A percentile compares a stretch with the other conserved stretches of the same genome.
Conservation (phyloP, 2,113 vertebrate genomes). For the Calidris pugnax region DNA sequence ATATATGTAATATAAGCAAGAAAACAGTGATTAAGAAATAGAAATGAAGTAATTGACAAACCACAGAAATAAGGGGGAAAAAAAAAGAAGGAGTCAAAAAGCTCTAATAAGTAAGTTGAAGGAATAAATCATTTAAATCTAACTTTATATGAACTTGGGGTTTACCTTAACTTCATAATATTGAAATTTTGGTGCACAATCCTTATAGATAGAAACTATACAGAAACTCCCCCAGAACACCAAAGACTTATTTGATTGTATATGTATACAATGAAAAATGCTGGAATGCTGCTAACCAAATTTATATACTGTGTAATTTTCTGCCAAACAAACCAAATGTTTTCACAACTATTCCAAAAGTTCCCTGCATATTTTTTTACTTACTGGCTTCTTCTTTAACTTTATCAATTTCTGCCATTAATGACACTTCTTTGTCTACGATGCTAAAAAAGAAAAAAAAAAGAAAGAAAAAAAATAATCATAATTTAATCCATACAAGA, state of each 20-base stretch:
- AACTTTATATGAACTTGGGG: neutral
- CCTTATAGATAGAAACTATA: neutral
- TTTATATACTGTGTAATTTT: neutral
- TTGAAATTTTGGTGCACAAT: neutral
- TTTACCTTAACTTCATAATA: neutral
- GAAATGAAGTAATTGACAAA: neutral
- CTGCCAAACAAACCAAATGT: neutral
- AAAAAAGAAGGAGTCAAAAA: neutral
- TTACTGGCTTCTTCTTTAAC: constrained; percentile 86
- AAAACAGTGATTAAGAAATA: neutral
- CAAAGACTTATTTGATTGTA: neutral
- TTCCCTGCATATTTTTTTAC: constrained; percentile 46
- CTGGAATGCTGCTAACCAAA: neutral
- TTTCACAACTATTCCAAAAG: neutral
- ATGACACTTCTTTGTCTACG: constrained; percentile 81
- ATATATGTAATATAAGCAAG: neutral
- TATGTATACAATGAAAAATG: neutral
- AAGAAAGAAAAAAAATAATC: neutral
- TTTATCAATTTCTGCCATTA: constrained; percentile 85
- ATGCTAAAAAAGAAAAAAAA: constrained; percentile 69
- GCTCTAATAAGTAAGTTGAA: neutral
- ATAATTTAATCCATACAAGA: constrained; percentile 22
- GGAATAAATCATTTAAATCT: neutral
- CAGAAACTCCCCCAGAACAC: neutral
- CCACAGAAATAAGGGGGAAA: neutral